Percentiles rank a stretch among this genome's conserved stretches.
Evolutionary conservation across 2,888 invertebrate genomes (phyloP).

Genomic region (Congeria kusceri): DNA sequence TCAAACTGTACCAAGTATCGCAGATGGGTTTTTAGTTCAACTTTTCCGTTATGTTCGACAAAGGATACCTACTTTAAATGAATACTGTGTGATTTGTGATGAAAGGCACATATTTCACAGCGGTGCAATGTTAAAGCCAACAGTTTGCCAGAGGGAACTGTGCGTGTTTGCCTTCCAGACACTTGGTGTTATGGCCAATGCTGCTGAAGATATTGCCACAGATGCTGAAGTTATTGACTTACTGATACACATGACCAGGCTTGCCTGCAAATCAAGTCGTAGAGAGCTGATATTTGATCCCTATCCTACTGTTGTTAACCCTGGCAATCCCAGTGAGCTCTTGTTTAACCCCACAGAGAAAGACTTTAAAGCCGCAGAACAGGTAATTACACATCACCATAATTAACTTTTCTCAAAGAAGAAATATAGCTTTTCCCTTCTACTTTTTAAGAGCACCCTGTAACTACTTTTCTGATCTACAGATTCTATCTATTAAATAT

Average conservation of each 20-base stretch:
- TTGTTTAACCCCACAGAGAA: conserved; percentile 79
- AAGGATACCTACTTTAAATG: conserved; percentile 80
- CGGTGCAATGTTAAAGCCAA: conserved; percentile 83
- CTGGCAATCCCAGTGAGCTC: conserved; percentile 70
- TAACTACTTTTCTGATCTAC: conserved; percentile 39
- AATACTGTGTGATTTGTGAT: conserved; percentile 83
- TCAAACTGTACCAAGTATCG: conserved; percentile 72
- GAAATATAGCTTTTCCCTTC: no score
- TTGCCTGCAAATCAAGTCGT: conserved; percentile 75
- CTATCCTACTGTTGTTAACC: conserved; percentile 81
- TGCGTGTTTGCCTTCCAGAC: conserved; percentile 83
- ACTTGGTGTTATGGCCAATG: conserved; percentile 82
- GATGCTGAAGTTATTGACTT: conserved; percentile 82
- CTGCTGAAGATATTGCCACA: conserved; percentile 79
- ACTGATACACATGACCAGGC: conserved; percentile 79
- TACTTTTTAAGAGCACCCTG: not conserved
- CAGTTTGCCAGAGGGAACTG: conserved; percentile 80
- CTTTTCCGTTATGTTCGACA: conserved; percentile 78
- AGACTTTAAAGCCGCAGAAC: conserved; percentile 68
- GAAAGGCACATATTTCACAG: conserved; percentile 82
- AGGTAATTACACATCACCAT: conserved; percentile 16
- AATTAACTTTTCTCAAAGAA: no score
- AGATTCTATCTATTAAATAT: not conserved
- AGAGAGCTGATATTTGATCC: conserved; percentile 79
- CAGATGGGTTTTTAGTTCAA: conserved; percentile 66